Base-by-base conservation (phyloP, 1,140 invertebrate genomes). In the Drosophila nigromelanica region DNA sequence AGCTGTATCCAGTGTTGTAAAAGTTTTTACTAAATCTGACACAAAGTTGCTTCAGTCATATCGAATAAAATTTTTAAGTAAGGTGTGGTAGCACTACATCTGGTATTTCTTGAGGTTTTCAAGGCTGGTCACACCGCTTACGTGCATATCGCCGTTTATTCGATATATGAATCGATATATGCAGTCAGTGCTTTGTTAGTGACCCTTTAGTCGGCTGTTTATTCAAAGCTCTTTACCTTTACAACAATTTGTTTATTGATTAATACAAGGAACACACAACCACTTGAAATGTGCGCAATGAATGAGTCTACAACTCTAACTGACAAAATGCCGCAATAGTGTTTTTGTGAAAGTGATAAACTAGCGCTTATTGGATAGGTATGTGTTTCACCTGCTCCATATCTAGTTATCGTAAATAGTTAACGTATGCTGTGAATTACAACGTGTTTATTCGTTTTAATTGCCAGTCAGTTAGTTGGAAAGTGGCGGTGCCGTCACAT, bases 1-100 rank as follows among this genome's bases (percentile, higher is more conserved):
- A 87, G 82, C 81, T 70, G 76, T 51, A 30, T 24, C 40, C 52
- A 83, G 80, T 63, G 80, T 43, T 72, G 62, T 67, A 72, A 21
- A 72, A 72, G 52, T 27, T 64, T 67, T 27, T 3, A 30, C 40
- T 83, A 76, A 62, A 58, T 79, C 21, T 51, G 39, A 3, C 14
- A 35, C 30, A 43, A 15, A 39, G 68, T 67, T 73, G 66, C 64
- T 83, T 48, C 21, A 33, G 33, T 24, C 50, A 12, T 37, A 56
- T 80, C 78, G 72, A 58, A 51, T 27, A 40, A 18, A 18, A 55
- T 11, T 45, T 3, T 18, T 7, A 35, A 15, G 12, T 12, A 5
- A 33, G 3, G 14, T 33, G 35, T 43, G n/a, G n/a, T 39, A 43
- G 10, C 18, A 40, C 37, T 10, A 35, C 11, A 35, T 54, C 5